Evolutionary conservation across 2,888 invertebrate genomes (phyloP).

Genomic region (Acanthosoma haemorrhoidale): DNA sequence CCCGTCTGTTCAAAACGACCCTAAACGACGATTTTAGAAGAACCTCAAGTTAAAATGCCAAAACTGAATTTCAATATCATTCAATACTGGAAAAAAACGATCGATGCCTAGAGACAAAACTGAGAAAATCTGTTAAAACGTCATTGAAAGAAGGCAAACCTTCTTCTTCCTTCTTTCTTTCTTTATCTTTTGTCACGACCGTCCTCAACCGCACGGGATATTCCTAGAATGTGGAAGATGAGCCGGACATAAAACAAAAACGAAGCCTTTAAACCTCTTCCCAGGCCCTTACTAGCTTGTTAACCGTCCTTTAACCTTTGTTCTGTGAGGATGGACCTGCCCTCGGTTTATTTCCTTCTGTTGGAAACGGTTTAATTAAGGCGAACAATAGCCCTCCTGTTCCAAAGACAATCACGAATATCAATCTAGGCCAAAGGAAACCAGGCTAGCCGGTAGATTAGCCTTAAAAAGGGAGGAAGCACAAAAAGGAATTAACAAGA

Average conservation of each 20-base stretch:
- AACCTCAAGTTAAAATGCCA: no score
- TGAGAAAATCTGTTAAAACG: no score
- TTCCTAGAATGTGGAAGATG: background rate
- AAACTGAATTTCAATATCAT: no score
- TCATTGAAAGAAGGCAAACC: no score
- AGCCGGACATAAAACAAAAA: background rate
- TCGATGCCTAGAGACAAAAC: no score
- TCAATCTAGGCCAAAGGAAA: background rate
- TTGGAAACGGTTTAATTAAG: background rate
- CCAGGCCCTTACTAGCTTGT: background rate
- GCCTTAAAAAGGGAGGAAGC: background rate
- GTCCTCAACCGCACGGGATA: no score
- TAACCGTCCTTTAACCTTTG: background rate
- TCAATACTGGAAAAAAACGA: no score
- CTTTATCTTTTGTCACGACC: no score
- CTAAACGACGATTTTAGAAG: no score
- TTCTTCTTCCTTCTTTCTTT: no score
- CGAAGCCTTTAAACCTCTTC: background rate
- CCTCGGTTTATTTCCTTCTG: background rate
- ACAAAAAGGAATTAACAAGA: background rate
- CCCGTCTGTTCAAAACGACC: no score
- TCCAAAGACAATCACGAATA: background rate
- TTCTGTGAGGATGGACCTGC: background rate
- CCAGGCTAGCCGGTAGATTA: background rate
- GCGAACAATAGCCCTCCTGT: background rate